Evolutionary conservation across 2,113 vertebrate species (phyloP).

Genomic region (Hepsetus odoe): DNA sequence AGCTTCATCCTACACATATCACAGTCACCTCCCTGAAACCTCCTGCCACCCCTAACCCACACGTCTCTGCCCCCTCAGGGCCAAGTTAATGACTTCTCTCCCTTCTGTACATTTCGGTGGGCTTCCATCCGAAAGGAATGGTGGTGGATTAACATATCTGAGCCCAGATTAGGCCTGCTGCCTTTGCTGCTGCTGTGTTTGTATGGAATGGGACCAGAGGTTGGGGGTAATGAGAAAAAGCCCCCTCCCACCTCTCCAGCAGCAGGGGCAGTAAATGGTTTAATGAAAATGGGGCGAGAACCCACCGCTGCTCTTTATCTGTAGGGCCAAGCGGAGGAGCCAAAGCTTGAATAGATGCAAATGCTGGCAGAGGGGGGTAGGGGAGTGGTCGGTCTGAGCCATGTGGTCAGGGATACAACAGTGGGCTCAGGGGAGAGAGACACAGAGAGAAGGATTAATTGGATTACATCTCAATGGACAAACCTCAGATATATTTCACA

Average conservation of each 20-base stretch:
- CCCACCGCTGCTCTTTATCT: slow-evolving; percentile 68
- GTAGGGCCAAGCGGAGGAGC: slow-evolving; percentile 20
- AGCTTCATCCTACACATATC: slow-evolving; percentile 54
- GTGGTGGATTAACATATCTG: slow-evolving; percentile 75
- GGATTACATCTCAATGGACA: slow-evolving; percentile 16
- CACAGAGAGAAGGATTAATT: slow-evolving; percentile 32
- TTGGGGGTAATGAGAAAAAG: slow-evolving; percentile 53
- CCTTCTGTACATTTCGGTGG: slow-evolving; percentile 63
- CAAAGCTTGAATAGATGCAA: slow-evolving; percentile 22
- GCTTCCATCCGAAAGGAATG: slow-evolving; percentile 61
- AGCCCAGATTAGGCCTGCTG: slow-evolving; percentile 70
- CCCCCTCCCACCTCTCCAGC: slow-evolving; percentile 46
- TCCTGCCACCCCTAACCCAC: slow-evolving; percentile 14
- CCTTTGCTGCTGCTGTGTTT: slow-evolving; percentile 55
- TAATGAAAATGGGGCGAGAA: slow-evolving; percentile 68
- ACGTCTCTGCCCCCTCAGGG: slow-evolving; percentile 48
- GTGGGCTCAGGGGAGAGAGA: slow-evolving; percentile 14
- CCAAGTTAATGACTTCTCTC: slow-evolving; percentile 57
- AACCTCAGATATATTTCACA: not conserved
- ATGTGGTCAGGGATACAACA: slow-evolving; percentile 27
- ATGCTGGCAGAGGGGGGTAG: slow-evolving; percentile 14
- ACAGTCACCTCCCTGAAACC: slow-evolving; percentile 44
- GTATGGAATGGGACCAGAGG: slow-evolving; percentile 54
- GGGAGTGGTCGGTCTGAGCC: slow-evolving; percentile 27
- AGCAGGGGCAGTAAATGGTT: slow-evolving; percentile 60